Conservation (phyloP, 1,140 invertebrate genomes). For the Oscheius sp. region DNA sequence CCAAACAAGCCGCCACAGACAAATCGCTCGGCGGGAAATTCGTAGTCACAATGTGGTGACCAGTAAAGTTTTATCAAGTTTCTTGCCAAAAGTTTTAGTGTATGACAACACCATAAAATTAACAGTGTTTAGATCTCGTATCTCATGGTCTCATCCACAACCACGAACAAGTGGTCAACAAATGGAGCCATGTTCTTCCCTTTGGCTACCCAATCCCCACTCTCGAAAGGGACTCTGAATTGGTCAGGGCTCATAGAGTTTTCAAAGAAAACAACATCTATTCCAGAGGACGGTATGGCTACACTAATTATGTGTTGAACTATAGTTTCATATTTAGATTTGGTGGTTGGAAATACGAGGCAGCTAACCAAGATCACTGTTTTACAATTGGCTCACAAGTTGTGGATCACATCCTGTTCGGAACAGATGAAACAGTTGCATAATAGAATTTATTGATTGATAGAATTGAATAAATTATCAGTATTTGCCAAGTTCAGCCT, state of each 20-base stretch:
- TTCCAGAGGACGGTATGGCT: constrained; percentile 25
- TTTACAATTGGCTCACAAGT: constrained; percentile 34
- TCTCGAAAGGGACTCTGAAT: constrained; percentile 13
- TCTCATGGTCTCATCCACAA: constrained; percentile 15
- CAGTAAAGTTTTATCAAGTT: too few relatives aligned
- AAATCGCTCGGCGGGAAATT: too few relatives aligned
- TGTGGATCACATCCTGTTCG: constrained; percentile 27
- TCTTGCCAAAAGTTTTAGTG: too few relatives aligned
- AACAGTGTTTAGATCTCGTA: constrained; percentile 14
- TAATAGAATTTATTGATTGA: not conserved
- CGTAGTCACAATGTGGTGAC: too few relatives aligned
- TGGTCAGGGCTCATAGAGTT: constrained; percentile 12
- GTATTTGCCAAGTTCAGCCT: not conserved
- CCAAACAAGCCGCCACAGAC: too few relatives aligned
- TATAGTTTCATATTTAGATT: constrained; percentile 27
- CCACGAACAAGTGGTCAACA: not conserved
- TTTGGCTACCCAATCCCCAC: constrained; percentile 37
- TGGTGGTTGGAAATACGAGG: constrained; percentile 38
- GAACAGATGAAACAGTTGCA: not conserved
- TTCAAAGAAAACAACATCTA: constrained; percentile 33
- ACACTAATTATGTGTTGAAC: not conserved
- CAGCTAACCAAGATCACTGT: constrained; percentile 35
- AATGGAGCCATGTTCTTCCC: constrained; percentile 28
- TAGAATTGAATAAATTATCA: not conserved
- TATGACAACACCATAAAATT: constrained; percentile 1